phyloP scores from a whole-genome alignment of 2,113 vertebrate species.

The Alethe castanea region DNA sequence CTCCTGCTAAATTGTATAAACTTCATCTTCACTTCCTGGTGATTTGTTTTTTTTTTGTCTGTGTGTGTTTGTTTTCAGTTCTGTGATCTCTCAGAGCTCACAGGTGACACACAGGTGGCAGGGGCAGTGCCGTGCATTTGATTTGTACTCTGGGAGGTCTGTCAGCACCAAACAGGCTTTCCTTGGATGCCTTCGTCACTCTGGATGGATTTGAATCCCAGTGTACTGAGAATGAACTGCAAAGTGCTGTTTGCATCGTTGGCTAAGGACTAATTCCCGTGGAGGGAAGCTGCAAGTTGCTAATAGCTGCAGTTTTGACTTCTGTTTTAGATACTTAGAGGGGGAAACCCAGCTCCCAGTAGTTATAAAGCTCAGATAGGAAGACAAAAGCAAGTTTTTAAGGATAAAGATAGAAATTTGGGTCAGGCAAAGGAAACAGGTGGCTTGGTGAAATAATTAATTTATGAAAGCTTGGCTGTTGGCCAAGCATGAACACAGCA shows the following conservation, averaged over 20 bases:
- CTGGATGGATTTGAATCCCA: neutral
- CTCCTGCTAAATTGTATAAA: neutral
- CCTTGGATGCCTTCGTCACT: neutral
- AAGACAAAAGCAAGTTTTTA: neutral
- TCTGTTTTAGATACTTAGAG: neutral
- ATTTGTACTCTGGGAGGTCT: neutral
- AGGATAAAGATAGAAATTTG: neutral
- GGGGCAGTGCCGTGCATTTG: neutral
- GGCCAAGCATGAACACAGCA: neutral
- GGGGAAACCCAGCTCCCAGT: neutral
- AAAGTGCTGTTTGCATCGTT: neutral
- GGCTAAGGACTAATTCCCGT: neutral
- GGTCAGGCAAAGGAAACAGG: neutral
- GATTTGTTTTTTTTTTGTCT: neutral
- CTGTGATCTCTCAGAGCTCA: neutral
- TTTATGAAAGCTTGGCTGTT: conserved; percentile 19
- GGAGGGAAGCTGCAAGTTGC: neutral
- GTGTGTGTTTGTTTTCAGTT: neutral
- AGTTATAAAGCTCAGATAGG: neutral
- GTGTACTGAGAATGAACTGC: neutral
- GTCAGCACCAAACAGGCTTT: neutral
- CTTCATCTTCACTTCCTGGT: neutral
- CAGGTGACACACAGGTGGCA: neutral
- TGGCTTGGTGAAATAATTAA: conserved; percentile 11
- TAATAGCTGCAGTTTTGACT: neutral